Conservation (phyloP, 2,888 invertebrate genomes). For the Merodon equestris region DNA sequence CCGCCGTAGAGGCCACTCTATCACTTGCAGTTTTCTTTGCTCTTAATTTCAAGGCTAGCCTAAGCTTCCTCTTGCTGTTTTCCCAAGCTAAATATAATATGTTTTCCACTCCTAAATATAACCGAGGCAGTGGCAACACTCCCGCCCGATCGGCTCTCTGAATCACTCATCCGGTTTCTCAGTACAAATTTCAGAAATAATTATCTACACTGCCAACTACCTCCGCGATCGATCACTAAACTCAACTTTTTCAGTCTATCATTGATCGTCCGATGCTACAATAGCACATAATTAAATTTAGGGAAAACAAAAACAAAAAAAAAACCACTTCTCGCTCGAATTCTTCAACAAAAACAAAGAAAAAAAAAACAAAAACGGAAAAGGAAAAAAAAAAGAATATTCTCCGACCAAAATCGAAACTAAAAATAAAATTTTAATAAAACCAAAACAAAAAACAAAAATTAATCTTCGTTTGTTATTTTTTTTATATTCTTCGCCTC, state of each 20-base stretch:
- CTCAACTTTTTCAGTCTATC: constrained; percentile 75
- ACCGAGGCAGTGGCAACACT: constrained; percentile 42
- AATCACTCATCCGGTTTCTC: constrained; percentile 12
- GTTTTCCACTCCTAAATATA: not conserved
- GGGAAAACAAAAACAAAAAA: constrained; percentile 35
- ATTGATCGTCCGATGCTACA: constrained; percentile 79
- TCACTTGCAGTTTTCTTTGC: too few species aligned
- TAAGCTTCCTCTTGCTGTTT: too few species aligned
- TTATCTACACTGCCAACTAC: constrained; percentile 28
- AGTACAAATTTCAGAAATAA: constrained; percentile 29
- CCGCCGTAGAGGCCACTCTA: too few species aligned
- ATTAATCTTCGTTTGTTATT: too few species aligned
- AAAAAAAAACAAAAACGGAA: constrained; percentile 66
- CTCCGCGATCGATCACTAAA: constrained; percentile 53
- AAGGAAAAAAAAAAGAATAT: constrained; percentile 44
- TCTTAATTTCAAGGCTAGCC: too few species aligned
- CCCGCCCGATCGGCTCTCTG: not conserved
- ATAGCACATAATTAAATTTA: constrained; percentile 60
- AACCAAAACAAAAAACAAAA: too few species aligned
- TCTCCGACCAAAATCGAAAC: constrained; percentile 65
- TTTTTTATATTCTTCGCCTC: constrained; percentile 39
- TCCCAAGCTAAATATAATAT: not conserved
- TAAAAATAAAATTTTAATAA: constrained; percentile 61
- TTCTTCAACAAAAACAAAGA: constrained; percentile 57
- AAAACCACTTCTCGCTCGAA: constrained; percentile 57